phyloP scores from a whole-genome alignment of 2,113 vertebrate genomes.

The Calypte anna region DNA sequence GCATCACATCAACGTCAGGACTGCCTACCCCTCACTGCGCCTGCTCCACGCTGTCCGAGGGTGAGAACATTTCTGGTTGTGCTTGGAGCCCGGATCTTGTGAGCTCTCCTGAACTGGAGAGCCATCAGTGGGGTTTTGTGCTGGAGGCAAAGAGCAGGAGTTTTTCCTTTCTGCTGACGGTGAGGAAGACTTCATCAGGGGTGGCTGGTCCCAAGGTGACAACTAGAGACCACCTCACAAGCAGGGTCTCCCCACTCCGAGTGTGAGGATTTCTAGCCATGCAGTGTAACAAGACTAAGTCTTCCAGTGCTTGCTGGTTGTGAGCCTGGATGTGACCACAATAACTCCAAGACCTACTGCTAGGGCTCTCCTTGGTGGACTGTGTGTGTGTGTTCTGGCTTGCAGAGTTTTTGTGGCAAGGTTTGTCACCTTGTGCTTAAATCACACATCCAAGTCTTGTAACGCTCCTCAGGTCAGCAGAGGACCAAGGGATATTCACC shows the following conservation, averaged over 20 bases:
- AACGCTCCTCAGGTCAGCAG: neutral
- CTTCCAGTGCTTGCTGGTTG: neutral
- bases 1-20: slow-evolving; percentile 87
- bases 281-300: neutral
- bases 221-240: neutral
- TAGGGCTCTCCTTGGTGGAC: neutral
- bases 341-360: neutral
- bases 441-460: rapidly evolving
- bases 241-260: neutral
- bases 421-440: neutral
- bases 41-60: slow-evolving; percentile 94
- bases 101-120: neutral
- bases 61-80: slow-evolving; percentile 72
- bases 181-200: neutral
- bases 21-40: slow-evolving; percentile 93
- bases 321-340: neutral
- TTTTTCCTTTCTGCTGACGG: neutral
- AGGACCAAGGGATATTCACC: neutral
- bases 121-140: rapidly evolving
- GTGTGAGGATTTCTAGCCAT: neutral
- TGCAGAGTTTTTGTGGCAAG: neutral
- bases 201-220: neutral
- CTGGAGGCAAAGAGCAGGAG: rapidly evolving
- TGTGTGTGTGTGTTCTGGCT: neutral
- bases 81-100: neutral